Evolutionary conservation across 2,888 invertebrate species (phyloP), one percentile per base, ranked within the genome.

Genomic region (Pyrocoelia pectoralis): DNA sequence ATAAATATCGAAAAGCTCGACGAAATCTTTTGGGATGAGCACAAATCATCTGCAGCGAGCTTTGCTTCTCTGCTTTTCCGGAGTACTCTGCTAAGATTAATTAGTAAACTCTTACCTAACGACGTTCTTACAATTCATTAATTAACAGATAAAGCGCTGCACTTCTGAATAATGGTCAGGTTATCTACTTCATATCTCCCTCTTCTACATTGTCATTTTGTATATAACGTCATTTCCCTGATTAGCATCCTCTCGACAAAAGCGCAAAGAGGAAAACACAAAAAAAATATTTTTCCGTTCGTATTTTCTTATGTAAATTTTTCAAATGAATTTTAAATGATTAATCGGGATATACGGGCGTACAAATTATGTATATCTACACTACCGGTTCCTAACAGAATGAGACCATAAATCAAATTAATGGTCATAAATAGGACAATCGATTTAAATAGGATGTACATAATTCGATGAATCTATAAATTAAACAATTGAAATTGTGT

Each of bases 21-120:
- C 52, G 41, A 56, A 51, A 59, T 56, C 52, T 63, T 53, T 46
- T 56, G 38, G 56, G 59, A 56, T 64, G 59, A 64, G 43, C 64
- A 64, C 64, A 64, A 64, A 64, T 64, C 64, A 64, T 64, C 64
- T 64, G 64, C 56, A 49, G 64, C 33, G n/a, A 33, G 59, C 52
- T 14, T n/a, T 46, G 4, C 17, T 3, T 15, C 43, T 60, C 56
- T 52, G 56, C 59, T 56, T 60, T 56, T 64, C 60, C 55, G 38
- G 59, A 56, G 59, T 52, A 59, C 56, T 59, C 64, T 48, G 55
- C 58, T 48, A 61, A 69, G 69, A 73, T 72, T 73, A 72, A 73
- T 73, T 73, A 70, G 69, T 65, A 64, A 72, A 72, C 71, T 72
- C 72, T 72, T 72, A 72, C 71, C 68, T 72, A 71, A 72, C 60